These are phyloP conservation scores for Stigmatopora nigra DNA, from an alignment of 2,113 vertebrate genomes.

Conservation along the genomic window DNA sequence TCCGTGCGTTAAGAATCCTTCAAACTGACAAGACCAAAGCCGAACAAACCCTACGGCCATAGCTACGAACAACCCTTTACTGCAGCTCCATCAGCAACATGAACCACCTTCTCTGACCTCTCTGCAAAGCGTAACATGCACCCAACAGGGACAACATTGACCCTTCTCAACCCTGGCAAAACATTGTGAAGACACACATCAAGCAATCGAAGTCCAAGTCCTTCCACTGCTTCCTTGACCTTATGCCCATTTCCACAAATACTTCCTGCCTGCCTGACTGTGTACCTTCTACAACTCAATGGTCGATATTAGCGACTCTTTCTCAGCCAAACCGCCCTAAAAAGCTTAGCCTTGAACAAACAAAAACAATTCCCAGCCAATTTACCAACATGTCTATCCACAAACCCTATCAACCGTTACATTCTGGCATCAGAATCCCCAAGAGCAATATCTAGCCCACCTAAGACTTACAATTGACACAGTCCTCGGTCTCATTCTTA, in stretches of 20 bases:
- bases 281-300: not conserved
- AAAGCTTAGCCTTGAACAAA: not conserved
- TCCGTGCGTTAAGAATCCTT: not conserved
- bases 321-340: not conserved
- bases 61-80: too few species aligned
- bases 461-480: not conserved
- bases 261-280: not conserved
- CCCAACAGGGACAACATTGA: not conserved
- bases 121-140: not conserved
- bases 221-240: not conserved
- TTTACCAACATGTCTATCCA: not conserved
- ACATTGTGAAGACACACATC: not conserved
- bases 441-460: not conserved
- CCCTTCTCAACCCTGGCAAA: too few species aligned
- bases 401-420: not conserved
- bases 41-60: too few species aligned
- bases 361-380: not conserved
- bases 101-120: not conserved
- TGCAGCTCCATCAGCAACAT: too few species aligned
- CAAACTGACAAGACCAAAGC: not conserved
- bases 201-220: not conserved
- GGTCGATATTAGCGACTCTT: not conserved
- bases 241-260: not conserved
- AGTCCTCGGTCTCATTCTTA: not conserved
- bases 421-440: not conserved